Evolutionary conservation across 1,140 invertebrate genomes (phyloP).

Genomic region (Magallana gigas): DNA sequence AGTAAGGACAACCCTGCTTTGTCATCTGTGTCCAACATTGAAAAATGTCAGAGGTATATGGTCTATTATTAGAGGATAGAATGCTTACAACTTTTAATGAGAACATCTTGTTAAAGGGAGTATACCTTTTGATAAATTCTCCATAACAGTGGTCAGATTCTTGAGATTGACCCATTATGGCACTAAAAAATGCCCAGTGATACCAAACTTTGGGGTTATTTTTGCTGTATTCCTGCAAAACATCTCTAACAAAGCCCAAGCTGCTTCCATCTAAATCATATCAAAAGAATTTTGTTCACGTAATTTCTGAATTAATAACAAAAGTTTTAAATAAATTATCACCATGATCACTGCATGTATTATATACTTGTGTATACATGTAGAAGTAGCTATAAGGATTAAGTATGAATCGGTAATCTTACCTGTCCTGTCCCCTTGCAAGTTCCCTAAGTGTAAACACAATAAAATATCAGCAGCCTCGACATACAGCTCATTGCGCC

Average conservation of each 20-base stretch:
- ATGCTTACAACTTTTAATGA: too few relatives aligned
- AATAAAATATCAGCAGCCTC: background rate
- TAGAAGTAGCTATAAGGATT: too few relatives aligned
- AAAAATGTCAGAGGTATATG: too few relatives aligned
- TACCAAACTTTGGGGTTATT: background rate
- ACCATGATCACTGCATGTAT: too few relatives aligned
- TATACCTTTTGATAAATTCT: background rate
- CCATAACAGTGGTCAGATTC: background rate
- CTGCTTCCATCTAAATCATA: background rate
- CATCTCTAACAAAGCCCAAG: background rate
- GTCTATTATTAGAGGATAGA: too few relatives aligned
- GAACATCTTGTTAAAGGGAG: background rate
- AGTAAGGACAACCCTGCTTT: too few relatives aligned
- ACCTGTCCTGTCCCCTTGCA: background rate
- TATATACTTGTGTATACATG: too few relatives aligned
- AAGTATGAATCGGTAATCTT: too few relatives aligned
- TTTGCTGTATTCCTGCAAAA: background rate
- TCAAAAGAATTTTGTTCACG: background rate
- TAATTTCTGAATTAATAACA: too few relatives aligned
- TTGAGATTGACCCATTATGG: background rate
- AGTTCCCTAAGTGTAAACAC: background rate
- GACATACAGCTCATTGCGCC: background rate
- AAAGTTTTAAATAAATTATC: too few relatives aligned
- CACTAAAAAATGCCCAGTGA: constrained; percentile 5
- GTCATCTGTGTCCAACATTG: too few relatives aligned